phyloP scores from a whole-genome alignment of 1,140 invertebrate species.

The Macrotrachela quadricornifera region DNA sequence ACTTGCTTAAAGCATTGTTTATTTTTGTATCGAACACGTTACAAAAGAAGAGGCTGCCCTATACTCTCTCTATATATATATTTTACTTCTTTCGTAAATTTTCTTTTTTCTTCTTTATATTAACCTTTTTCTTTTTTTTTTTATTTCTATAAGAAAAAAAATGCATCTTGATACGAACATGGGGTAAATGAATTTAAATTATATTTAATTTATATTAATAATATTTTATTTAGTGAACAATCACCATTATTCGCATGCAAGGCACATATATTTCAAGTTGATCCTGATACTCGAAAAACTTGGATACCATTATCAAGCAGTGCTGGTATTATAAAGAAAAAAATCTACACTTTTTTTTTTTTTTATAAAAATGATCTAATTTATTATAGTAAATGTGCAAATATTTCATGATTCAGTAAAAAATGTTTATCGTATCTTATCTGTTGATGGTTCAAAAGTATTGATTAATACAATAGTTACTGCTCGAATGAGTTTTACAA shows the following conservation, averaged over 20 bases:
- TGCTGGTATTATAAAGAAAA: conserved; percentile 29
- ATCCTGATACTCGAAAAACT: conserved; percentile 87
- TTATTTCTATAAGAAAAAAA: too few relatives aligned
- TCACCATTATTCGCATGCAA: conserved; percentile 81
- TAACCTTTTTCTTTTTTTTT: too few relatives aligned
- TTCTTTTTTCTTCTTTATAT: too few relatives aligned
- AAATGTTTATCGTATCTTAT: conserved; percentile 82
- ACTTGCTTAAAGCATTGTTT: too few relatives aligned
- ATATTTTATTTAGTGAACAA: background rate
- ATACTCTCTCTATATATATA: too few relatives aligned
- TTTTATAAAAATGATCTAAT: too few relatives aligned
- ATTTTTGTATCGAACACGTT: too few relatives aligned
- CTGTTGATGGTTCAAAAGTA: conserved; percentile 84
- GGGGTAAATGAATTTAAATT: too few relatives aligned
- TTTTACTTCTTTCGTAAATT: too few relatives aligned
- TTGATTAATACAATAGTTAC: conserved; percentile 95
- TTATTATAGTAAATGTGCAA: conserved; percentile 68
- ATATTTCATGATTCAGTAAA: conserved; percentile 93
- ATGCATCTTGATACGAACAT: too few relatives aligned
- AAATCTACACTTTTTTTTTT: too few relatives aligned
- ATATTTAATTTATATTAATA: background rate
- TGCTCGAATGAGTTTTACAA: conserved; percentile 91
- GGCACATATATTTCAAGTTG: conserved; percentile 95
- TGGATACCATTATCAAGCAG: conserved; percentile 88
- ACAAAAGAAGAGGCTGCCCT: too few relatives aligned